Evolutionary conservation across 2,888 invertebrate species (phyloP).

Genomic region (Trilocha varians): DNA sequence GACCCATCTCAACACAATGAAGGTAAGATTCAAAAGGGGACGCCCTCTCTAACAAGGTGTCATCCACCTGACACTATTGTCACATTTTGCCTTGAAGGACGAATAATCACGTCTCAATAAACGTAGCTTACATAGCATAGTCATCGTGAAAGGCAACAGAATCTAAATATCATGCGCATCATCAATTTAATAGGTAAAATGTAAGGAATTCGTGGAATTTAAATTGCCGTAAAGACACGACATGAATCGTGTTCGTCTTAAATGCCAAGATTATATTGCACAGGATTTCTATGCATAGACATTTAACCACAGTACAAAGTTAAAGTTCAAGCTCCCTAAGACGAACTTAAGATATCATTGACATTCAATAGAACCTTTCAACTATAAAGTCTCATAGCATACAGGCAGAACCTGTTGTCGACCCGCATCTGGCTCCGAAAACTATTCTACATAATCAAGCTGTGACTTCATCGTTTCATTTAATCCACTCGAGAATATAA

Average conservation of each 20-base stretch:
- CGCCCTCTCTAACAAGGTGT: constrained; percentile 62
- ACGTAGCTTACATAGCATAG: constrained; percentile 26
- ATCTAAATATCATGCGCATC: constrained; percentile 27
- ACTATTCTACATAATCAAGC: no score
- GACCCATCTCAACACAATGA: constrained; percentile 56
- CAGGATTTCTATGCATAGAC: constrained; percentile 10
- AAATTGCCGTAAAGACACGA: constrained; percentile 16
- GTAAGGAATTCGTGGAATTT: constrained; percentile 11
- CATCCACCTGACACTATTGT: constrained; percentile 62
- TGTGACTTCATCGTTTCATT: no score
- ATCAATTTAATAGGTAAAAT: constrained; percentile 8
- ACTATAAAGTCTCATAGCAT: constrained; percentile 1
- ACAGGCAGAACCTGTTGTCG: no score
- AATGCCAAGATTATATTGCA: constrained; percentile 24
- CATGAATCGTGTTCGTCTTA: constrained; percentile 24
- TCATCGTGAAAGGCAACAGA: constrained; percentile 24
- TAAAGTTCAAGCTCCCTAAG: constrained; percentile 7
- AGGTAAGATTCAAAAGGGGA: constrained; percentile 47
- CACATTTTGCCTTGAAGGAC: constrained; percentile 48
- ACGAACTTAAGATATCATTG: constrained; percentile 13
- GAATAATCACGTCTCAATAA: constrained; percentile 58
- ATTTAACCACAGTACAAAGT: constrained; percentile 8
- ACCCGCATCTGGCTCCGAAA: no score
- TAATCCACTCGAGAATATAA: no score
- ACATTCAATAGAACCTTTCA: constrained; percentile 14